Base-by-base conservation (phyloP, 2,113 vertebrate genomes). In the Rhea americana region DNA sequence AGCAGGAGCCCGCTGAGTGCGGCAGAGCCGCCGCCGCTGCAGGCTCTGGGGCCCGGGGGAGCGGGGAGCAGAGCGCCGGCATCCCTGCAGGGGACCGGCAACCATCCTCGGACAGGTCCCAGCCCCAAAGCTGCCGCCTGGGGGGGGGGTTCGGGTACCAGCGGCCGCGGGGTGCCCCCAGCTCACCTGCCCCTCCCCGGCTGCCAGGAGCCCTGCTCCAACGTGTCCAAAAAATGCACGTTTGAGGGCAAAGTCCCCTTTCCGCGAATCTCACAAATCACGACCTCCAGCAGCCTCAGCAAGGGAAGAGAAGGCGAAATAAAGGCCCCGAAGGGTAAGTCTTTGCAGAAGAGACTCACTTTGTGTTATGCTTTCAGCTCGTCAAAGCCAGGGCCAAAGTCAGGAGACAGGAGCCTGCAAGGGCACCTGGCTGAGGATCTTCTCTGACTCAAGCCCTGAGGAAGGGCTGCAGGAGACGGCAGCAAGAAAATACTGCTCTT, bases 391-490 rank as follows among this genome's bases (percentile, higher is more conserved):
- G 5, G 74, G 74, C 58, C 0, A n/a, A 53, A 35, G 37, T 10
- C 80, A 68, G 61, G 13, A 89, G 71, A n/a, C 39, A 6, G 4
- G 28, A 39, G 78, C 1, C n/a, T 25, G 50, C 22, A 55, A 53
- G 48, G 73, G 43, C 86, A 93, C 80, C 78, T 75, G 77, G 63
- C 67, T 80, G 84, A 87, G 84, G 50, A 79, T 59, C 35, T 82
- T 11, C 76, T 59, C 66, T 17, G 30, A 73, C 74, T 87, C 75
- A 53, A 92, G 51, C 43, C 82, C 68, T 55, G 59, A 67, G 75
- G 79, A 93, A 72, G n/a, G 79, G 35, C 72, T 50, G 62, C 6
- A 50, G 89, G 93, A 92, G 81, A 35, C 5, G 66, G 93, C 83
- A 89, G 68, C 70, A 78, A 92, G 85, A 76, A 92, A 87, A 89